A percentile compares a stretch with the other conserved stretches of the same genome.
Evolutionary conservation across 2,113 vertebrate genomes (phyloP).

Genomic region (Heliornis fulica): DNA sequence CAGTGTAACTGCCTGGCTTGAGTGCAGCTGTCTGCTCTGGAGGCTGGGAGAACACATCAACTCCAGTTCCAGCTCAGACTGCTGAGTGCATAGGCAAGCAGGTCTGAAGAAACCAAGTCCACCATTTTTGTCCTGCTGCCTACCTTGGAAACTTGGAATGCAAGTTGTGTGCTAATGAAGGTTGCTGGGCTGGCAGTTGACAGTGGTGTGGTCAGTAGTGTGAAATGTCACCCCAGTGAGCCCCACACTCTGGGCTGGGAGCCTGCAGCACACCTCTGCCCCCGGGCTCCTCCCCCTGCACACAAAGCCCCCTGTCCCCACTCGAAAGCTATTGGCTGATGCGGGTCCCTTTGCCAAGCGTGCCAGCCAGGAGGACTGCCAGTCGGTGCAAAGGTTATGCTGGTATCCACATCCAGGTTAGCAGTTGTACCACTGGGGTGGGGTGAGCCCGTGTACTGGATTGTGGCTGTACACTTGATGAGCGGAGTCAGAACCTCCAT

Average conservation of each 20-base stretch:
- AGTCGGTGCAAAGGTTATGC: neutral
- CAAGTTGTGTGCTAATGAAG: neutral
- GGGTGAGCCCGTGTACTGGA: neutral
- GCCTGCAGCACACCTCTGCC: neutral
- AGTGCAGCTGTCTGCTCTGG: rapidly evolving
- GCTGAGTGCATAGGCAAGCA: rapidly evolving
- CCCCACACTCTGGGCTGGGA: neutral
- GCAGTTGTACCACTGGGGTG: rapidly evolving
- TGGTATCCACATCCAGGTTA: rapidly evolving
- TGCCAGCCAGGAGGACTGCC: neutral
- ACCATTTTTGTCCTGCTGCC: neutral
- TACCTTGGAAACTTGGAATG: neutral
- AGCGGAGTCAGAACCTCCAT: neutral
- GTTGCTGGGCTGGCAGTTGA: neutral
- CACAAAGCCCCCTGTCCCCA: neutral
- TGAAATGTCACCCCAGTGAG: rapidly evolving
- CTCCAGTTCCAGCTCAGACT: rapidly evolving
- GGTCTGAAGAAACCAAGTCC: neutral
- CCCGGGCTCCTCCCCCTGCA: neutral
- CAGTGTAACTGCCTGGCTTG: neutral
- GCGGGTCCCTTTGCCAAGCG: neutral
- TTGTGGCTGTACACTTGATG: neutral
- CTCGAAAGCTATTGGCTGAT: too few relatives aligned
- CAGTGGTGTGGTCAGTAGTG: rapidly evolving
- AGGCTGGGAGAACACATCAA: neutral